These are phyloP conservation scores for Suncus etruscus DNA, from an alignment of 2,113 vertebrate genomes.

Conservation along the genomic window DNA sequence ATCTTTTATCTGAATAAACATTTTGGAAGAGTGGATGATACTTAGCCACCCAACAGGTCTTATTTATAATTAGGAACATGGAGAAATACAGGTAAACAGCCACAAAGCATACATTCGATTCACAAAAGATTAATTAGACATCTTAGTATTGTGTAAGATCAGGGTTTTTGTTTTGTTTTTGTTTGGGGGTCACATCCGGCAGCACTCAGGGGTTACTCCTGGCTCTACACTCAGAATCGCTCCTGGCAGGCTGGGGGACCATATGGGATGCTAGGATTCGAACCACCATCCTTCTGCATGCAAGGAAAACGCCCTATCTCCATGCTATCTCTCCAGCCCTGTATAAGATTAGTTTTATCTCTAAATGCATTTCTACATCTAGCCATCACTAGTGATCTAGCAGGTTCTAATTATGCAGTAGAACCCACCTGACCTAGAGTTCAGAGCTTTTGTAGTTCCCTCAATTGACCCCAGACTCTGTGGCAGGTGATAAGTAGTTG, in stretches of 20 bases:
- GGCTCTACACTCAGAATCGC: too few relatives aligned
- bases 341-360: background rate
- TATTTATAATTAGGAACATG: constrained; percentile 76
- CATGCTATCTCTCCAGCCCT: too few relatives aligned
- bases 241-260: too few relatives aligned
- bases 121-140: constrained; percentile 75
- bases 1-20: background rate
- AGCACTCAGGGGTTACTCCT: too few relatives aligned
- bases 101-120: constrained; percentile 1
- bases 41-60: constrained; percentile 60
- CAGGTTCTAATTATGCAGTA: background rate
- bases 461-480: background rate
- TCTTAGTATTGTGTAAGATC: constrained; percentile 69
- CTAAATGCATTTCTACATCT: background rate
- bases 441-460: background rate
- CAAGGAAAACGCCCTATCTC: too few relatives aligned
- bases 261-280: too few relatives aligned
- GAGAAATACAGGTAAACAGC: constrained; percentile 58
- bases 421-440: too few relatives aligned
- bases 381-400: background rate
- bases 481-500: background rate
- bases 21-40: constrained; percentile 49
- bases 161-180: background rate
- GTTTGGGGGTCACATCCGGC: too few relatives aligned
- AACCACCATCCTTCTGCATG: too few relatives aligned